Percentiles rank a stretch among this genome's conserved stretches.
Conservation (phyloP, 2,888 invertebrate species). For the Phaonia tiefii region DNA sequence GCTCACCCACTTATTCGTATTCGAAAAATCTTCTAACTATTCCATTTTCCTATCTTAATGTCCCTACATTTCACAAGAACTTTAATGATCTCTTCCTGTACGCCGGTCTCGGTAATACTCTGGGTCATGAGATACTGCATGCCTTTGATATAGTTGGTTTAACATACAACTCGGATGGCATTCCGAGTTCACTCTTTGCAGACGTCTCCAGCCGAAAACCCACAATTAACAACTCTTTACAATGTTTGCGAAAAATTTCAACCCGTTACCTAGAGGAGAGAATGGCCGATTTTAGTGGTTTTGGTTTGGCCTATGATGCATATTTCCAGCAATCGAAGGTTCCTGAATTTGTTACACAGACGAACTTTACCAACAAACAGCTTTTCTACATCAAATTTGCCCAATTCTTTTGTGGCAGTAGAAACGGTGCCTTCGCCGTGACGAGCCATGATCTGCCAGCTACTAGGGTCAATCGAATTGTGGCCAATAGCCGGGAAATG, state of each 20-base stretch:
- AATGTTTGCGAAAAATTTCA: constrained; percentile 58
- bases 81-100: constrained; percentile 65
- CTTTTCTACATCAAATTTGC: constrained; percentile 70
- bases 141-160: constrained; percentile 70
- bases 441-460: constrained; percentile 68
- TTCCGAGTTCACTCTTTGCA: constrained; percentile 48
- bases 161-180: constrained; percentile 68
- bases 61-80: constrained; percentile 58
- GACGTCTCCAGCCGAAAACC: constrained; percentile 47
- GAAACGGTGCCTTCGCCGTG: constrained; percentile 57
- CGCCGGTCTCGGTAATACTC: constrained; percentile 69
- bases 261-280: constrained; percentile 67
- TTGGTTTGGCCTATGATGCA: constrained; percentile 70
- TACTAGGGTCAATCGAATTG: constrained; percentile 63
- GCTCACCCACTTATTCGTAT: constrained; percentile 68
- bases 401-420: constrained; percentile 69
- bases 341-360: constrained; percentile 9
- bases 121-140: constrained; percentile 71
- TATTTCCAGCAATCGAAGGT: constrained; percentile 39
- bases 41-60: constrained; percentile 67
- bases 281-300: constrained; percentile 70
- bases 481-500: constrained; percentile 68
- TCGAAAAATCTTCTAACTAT: constrained; percentile 68
- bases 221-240: constrained; percentile 47
- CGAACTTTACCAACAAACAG: constrained; percentile 53